Base-by-base conservation (phyloP, 1,140 invertebrate genomes). In the Pseudomyrmex flavicornis region DNA sequence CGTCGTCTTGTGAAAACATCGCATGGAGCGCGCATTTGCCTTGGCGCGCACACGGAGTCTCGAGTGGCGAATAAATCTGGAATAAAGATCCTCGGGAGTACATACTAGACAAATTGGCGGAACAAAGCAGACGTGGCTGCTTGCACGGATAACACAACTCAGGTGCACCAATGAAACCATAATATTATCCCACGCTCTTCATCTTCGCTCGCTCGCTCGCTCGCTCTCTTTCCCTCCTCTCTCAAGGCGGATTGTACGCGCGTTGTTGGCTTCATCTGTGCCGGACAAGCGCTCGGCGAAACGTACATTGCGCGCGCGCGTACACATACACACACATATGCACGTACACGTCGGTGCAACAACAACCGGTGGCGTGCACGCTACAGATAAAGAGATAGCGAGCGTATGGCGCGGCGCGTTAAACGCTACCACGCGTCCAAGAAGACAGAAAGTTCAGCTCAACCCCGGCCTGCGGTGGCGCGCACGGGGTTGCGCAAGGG, bases 171-270 rank as follows among this genome's bases (percentile, higher is more conserved):
- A 89, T 86, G 88, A 85, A 90, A 89, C 85, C 89, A 90, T 88
- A 90, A 91, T 85, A 90, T 88, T 90, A 90, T 91, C 90, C 73
- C 85, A 88, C 85, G 75, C 85, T 84, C 69, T 90, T 89, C 86
- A 75, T 88, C 83, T 74, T 88, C 79, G 20, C 70, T n/a, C 0
- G 35, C 35, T 35, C 35, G 35, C 35, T 35, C 35, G 35, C 35
- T 35, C 5, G 35, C 26, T 26, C 26, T 35, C 35, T 35, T 2
- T n/a, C 35, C 66, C 35, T 35, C 5, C 35, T 35, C 35, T 22
- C 63, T 62, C 52, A 52, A 84, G 82, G 63, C 75, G 52, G 58
- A n/a, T 65, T 46, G 35, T 50, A 15, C 62, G 26, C 15, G 13
- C 20, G 35, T 35, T 35, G 35, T 35, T n/a, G 44, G 58, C n/a